These are phyloP conservation scores for Nomia melanderi DNA, from an alignment of 1,140 invertebrate genomes.

Conservation along the genomic window DNA sequence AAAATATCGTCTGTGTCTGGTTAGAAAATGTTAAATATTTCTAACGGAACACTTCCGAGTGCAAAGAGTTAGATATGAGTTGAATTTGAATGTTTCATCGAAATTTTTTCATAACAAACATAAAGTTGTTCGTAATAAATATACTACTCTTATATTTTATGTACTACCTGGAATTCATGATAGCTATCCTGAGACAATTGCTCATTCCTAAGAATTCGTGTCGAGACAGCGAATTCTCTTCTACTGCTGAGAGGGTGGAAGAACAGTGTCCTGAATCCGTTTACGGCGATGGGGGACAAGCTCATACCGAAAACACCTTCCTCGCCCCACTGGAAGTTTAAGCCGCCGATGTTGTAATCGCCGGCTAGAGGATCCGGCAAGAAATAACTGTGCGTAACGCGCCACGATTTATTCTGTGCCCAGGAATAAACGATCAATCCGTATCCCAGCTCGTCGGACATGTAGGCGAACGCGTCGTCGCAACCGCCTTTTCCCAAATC, in stretches of 20 bases:
- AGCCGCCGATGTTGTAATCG: conserved; percentile 88
- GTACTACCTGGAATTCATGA: conserved; percentile 84
- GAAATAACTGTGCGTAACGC: conserved; percentile 88
- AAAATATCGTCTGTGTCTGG: too few relatives aligned
- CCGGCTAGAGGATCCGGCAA: conserved; percentile 89
- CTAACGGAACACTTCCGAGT: too few relatives aligned
- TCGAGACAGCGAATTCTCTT: conserved; percentile 89
- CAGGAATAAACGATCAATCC: conserved; percentile 90
- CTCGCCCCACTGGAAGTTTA: conserved; percentile 91
- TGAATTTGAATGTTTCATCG: too few relatives aligned
- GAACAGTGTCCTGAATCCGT: conserved; percentile 87
- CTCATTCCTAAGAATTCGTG: conserved; percentile 86
- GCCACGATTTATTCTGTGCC: conserved; percentile 88
- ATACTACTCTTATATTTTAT: neutral
- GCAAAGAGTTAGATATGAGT: too few relatives aligned
- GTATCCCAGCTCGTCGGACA: conserved; percentile 91
- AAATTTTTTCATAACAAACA: too few relatives aligned
- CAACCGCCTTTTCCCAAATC: conserved; percentile 87
- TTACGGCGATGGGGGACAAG: conserved; percentile 83
- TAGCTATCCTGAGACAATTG: conserved; percentile 85
- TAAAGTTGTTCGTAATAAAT: too few relatives aligned
- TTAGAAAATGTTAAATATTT: too few relatives aligned
- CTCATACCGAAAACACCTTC: conserved; percentile 92
- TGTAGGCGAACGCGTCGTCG: conserved; percentile 89
- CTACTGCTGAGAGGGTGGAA: conserved; percentile 89